phyloP scores from a whole-genome alignment of 2,113 vertebrate species.

The Catagonus wagneri region DNA sequence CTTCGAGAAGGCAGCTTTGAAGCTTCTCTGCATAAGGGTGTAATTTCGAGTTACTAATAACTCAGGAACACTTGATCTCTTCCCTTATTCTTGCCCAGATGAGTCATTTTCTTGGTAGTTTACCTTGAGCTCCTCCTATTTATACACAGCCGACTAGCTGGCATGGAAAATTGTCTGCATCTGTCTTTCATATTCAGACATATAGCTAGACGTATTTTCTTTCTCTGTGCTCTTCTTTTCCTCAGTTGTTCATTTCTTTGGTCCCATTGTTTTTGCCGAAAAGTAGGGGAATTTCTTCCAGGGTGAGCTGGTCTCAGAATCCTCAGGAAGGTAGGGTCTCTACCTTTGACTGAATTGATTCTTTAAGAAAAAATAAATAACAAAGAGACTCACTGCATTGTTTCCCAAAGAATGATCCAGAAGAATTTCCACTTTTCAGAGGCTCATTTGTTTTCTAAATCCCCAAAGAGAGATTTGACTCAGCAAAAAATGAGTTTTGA shows the following conservation, averaged over 20 bases:
- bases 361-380: not conserved
- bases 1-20: slow-evolving; percentile 43
- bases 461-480: slow-evolving; percentile 76
- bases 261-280: not conserved
- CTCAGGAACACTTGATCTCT: slow-evolving; percentile 74
- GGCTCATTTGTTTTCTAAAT: slow-evolving; percentile 77
- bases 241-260: slow-evolving; percentile 5
- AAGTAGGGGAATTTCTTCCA: not conserved
- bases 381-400: not conserved
- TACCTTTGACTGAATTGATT: slow-evolving; percentile 14
- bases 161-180: slow-evolving; percentile 36
- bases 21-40: slow-evolving; percentile 19
- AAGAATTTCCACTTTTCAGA: slow-evolving; percentile 69
- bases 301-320: not conserved
- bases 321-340: not conserved
- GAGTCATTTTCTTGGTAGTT: slow-evolving; percentile 79
- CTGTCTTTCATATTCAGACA: slow-evolving; percentile 75
- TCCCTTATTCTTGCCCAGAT: slow-evolving; percentile 69
- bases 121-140: slow-evolving; percentile 71
- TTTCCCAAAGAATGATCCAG: slow-evolving; percentile 23
- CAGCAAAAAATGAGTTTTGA: slow-evolving; percentile 74
- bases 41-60: slow-evolving; percentile 66
- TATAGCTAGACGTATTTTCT: slow-evolving; percentile 1
- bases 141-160: slow-evolving; percentile 57
- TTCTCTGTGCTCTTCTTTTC: slow-evolving; percentile 27